These are phyloP conservation scores for Epizoanthus illoricatus DNA, from an alignment of 92 coral and sea anemone species.

Conservation along the genomic window DNA sequence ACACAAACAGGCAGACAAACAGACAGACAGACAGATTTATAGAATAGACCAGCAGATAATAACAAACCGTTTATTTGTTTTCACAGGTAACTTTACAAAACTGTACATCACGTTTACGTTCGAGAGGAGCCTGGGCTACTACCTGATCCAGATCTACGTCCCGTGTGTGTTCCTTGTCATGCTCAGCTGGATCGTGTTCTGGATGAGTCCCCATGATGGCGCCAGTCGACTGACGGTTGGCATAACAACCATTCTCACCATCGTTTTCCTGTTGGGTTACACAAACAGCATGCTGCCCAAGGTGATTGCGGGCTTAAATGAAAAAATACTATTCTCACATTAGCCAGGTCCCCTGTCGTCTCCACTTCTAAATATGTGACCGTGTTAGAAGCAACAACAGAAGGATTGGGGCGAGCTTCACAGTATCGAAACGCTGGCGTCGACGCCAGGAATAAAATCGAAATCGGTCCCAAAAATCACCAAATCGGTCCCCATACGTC, in stretches of 20 bases:
- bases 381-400: too few species aligned
- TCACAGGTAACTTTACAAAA: constrained; percentile 22
- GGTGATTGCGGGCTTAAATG: constrained; percentile 43
- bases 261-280: constrained; percentile 86
- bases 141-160: constrained; percentile 80
- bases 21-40: neutral
- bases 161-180: constrained; percentile 82
- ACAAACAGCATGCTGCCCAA: constrained; percentile 83
- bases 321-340: neutral
- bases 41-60: neutral
- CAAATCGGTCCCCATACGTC: too few species aligned
- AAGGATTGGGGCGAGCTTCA: too few species aligned
- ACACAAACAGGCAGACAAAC: neutral
- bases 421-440: too few species aligned
- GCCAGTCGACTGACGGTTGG: constrained; percentile 83
- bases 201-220: constrained; percentile 81
- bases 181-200: constrained; percentile 97
- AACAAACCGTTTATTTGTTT: neutral
- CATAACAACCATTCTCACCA: constrained; percentile 87
- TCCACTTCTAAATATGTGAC: too few species aligned
- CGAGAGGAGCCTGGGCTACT: constrained; percentile 84
- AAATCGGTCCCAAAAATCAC: too few species aligned
- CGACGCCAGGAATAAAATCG: too few species aligned
- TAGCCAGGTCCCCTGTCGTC: too few species aligned
- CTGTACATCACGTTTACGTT: constrained; percentile 22